phyloP scores from a whole-genome alignment of 1,140 invertebrate species.

The Drosophila grimshawi region DNA sequence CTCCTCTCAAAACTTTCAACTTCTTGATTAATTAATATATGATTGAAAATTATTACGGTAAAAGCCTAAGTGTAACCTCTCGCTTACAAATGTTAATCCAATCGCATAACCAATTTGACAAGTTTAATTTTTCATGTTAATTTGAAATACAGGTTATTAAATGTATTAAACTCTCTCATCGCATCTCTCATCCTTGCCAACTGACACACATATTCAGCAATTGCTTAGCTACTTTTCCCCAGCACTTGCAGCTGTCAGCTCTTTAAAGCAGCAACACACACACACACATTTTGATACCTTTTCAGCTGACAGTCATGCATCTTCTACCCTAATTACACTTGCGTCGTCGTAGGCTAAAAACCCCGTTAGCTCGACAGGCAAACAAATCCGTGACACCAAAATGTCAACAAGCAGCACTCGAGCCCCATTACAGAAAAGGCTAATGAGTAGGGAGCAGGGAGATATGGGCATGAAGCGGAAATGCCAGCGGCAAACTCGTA shows the following conservation, averaged over 20 bases:
- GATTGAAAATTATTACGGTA: too few relatives aligned
- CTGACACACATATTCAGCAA: constrained; percentile 8
- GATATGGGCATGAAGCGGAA: constrained; percentile 64
- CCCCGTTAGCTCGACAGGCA: constrained; percentile 28
- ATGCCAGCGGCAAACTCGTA: constrained; percentile 66
- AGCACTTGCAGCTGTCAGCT: constrained; percentile 1
- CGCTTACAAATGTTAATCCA: too few relatives aligned
- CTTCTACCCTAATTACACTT: constrained; percentile 42
- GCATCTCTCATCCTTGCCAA: not conserved
- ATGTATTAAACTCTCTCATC: not conserved
- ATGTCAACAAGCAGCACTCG: constrained; percentile 65
- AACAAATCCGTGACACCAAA: constrained; percentile 68
- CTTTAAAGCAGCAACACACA: constrained; percentile 27
- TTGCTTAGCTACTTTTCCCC: not conserved
- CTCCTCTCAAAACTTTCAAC: too few relatives aligned
- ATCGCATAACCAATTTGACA: too few relatives aligned
- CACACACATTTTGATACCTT: constrained; percentile 28
- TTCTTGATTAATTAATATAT: not conserved
- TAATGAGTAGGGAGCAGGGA: constrained; percentile 68
- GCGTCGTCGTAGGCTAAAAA: constrained; percentile 7
- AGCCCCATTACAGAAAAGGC: constrained; percentile 63
- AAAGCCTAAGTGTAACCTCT: too few relatives aligned
- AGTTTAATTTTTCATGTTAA: not conserved
- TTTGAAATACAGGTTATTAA: not conserved
- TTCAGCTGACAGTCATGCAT: constrained; percentile 30